Base-by-base conservation (phyloP, 2,797 vertebrate species). In the Thamnophis elegans region DNA sequence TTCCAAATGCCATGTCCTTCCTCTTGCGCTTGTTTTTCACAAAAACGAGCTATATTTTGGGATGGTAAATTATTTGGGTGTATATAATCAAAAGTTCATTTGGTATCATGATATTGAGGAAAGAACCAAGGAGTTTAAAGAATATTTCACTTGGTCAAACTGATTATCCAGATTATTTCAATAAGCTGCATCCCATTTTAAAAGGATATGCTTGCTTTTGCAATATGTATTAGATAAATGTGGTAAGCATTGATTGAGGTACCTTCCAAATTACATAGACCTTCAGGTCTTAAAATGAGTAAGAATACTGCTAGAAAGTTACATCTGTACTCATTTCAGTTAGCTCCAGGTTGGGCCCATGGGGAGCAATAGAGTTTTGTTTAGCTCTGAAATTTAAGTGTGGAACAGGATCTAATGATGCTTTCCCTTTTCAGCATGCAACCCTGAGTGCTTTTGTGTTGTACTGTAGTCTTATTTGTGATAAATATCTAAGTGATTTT, bases 241-340 rank as follows among this genome's bases (percentile, higher is more conserved):
- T 18, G 36, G 12, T 1, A 73, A 58, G 68, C 22, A 47, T 5
- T 90, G 73, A 88, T 60, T 55, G 89, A 54, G 42, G 26, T 26
- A 47, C 53, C 55, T 90, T 12, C 28, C 36, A 88, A 90, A 87
- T 93, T 62, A 60, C 55, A 32, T 92, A 82, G 32, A 85, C 22
- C 62, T 14, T 87, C n/a, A 90, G 59, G 47, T 56, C 26, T n/a
- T 91, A 36, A 85, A 90, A 60, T 94, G 92, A 94, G 90, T 94
- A 78, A 93, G 93, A 91, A 87, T 89, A 89, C 89, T 82, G 91
- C 82, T 94, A 95, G 92, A 95, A 87, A 88, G 91, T 95, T 93
- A 94, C 86, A 91, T 95, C 89, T 95, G 94, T 55, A 47, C 89
- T 94, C 89, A 95, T 94, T 93, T 94, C 95, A 94, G 91, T 96